Evolutionary conservation across 2,888 invertebrate genomes (phyloP).

Genomic region (Stenichneumon culpator): DNA sequence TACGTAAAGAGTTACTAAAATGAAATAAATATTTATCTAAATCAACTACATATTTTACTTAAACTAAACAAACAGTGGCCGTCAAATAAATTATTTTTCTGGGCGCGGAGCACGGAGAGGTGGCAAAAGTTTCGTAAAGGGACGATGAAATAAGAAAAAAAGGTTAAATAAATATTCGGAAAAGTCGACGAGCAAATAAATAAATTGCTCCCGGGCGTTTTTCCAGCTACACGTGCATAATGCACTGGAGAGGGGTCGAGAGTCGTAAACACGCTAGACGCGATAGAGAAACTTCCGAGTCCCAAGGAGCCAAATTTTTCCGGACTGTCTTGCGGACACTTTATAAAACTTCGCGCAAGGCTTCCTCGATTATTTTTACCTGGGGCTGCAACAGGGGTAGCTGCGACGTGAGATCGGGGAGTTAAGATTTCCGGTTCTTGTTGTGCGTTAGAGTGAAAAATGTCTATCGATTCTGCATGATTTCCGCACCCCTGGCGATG

Average conservation of each 20-base stretch:
- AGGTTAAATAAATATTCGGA: constrained; percentile 18
- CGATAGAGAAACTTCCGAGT: neutral
- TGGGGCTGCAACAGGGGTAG: constrained; percentile 3
- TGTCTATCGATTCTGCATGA: constrained; percentile 43
- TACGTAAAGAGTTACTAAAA: no score
- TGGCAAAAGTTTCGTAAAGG: constrained; percentile 16
- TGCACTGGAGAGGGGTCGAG: neutral
- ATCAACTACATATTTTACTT: no score
- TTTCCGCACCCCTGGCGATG: constrained; percentile 5
- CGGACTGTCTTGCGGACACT: neutral
- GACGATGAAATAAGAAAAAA: neutral
- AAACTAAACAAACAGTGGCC: no score
- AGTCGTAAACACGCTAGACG: constrained; percentile 38
- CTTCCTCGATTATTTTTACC: constrained; percentile 25
- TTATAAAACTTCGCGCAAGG: constrained; percentile 9
- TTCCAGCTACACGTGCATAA: neutral
- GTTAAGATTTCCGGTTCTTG: constrained; percentile 50
- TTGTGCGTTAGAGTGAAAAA: constrained; percentile 26
- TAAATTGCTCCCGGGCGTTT: constrained; percentile 46
- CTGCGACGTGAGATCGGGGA: constrained; percentile 39
- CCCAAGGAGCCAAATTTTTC: neutral
- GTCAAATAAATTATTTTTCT: no score
- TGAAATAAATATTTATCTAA: no score
- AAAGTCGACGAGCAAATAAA: constrained; percentile 34
- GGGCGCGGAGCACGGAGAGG: constrained; percentile 2